Evolutionary conservation across 2,113 vertebrate species (phyloP), one percentile per base, ranked within the genome.

Genomic region (Notothenia rossii): DNA sequence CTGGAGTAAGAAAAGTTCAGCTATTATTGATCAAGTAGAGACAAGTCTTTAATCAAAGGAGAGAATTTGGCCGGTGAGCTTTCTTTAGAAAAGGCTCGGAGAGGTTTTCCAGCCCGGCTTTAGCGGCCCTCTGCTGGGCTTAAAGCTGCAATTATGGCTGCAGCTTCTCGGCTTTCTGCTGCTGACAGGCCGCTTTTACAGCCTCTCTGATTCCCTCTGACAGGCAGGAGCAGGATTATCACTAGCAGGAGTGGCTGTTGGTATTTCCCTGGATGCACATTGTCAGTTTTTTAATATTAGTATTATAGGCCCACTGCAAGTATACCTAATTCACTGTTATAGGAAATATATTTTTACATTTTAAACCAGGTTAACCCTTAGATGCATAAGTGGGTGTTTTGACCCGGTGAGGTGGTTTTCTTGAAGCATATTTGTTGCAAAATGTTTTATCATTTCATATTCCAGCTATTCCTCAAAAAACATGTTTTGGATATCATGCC

Each of bases 61-160:
- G 63, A 75, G 51, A 36, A 13, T 72, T 71, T 80, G 63, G 18
- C 60, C 13, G 51, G 17, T 62, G 45, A 78, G 33, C 7, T 20
- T 25, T 64, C 79, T 79, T 68, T 75, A 67, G 46, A 79, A 69
- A 55, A 76, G 51, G 36, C 63, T n/a, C 36, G 29, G 70, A 72
- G 48, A 72, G 66, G 9, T 49, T 59, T 67, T 74, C 13, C 22
- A 11, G 73, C 49, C 40, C 72, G 49, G 76, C 77, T 78, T 69
- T 12, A 70, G 68, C 14, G 68, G 63, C 72, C 43, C 54, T 86
- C 72, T 74, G 58, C 60, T 33, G 40, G 72, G 72, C 80, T 79
- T 50, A 65, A 1, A 17, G 72, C 78, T 72, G 67, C 58, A 22
- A 10, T 68, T n/a, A 79, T 72, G 82, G 75, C 72, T 0, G 75